Evolutionary conservation across 2,797 vertebrate species (phyloP).

Genomic region (Melanotaenia maccullochi): DNA sequence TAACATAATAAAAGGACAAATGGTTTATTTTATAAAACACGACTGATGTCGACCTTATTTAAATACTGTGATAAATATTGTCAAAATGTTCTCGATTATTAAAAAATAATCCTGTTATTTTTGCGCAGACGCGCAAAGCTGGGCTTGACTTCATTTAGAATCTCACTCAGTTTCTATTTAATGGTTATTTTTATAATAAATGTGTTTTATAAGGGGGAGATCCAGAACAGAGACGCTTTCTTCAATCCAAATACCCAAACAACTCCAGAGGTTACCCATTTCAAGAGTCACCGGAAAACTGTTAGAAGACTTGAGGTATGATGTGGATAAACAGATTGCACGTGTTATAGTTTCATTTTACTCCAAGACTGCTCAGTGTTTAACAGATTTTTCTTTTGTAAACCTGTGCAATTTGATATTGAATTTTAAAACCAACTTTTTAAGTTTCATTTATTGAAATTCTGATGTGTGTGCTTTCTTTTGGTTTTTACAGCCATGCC

Average conservation of each 20-base stretch:
- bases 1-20: not conserved
- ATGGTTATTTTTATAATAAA: constrained; percentile 41
- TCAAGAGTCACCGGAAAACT: constrained; percentile 88
- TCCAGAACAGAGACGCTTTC: constrained; percentile 76
- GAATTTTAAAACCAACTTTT: not conserved
- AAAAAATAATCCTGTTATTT: not conserved
- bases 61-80: not conserved
- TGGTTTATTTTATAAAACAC: not conserved
- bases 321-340: constrained; percentile 8
- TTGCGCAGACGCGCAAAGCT: constrained; percentile 13
- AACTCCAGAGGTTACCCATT: constrained; percentile 84
- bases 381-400: not conserved
- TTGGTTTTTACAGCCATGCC: constrained; percentile 92
- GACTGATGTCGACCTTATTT: not conserved
- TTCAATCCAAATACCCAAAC: constrained; percentile 76
- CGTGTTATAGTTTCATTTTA: not conserved
- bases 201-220: constrained; percentile 80
- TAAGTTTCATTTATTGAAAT: constrained; percentile 17
- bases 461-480: constrained; percentile 66
- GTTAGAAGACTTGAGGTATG: constrained; percentile 91
- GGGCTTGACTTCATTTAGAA: not conserved
- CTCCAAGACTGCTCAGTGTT: not conserved
- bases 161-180: not conserved
- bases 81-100: not conserved
- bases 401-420: not conserved